Evolutionary conservation across 2,113 vertebrate genomes (phyloP).

Genomic region (Perca fluviatilis): DNA sequence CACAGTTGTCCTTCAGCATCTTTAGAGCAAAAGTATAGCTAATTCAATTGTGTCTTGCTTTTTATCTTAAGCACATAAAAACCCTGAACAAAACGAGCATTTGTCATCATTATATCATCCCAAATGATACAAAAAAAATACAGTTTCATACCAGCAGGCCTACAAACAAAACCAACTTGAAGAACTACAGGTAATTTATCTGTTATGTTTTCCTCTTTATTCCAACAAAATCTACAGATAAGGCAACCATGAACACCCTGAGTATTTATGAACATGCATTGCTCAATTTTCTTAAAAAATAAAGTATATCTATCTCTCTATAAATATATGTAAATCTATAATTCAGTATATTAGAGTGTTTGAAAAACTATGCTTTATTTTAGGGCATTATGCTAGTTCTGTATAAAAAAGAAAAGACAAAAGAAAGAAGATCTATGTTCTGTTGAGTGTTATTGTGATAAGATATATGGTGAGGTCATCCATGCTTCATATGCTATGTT

Average conservation of each 20-base stretch:
- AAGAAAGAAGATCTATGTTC: slow-evolving; percentile 53
- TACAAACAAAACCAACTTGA: neutral
- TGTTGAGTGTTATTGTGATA: slow-evolving; percentile 69
- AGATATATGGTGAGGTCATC: slow-evolving; percentile 49
- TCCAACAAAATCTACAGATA: slow-evolving; percentile 14
- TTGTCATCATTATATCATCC: neutral
- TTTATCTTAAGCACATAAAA: neutral
- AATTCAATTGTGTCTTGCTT: neutral
- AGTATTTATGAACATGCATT: slow-evolving; percentile 60
- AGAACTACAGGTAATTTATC: slow-evolving; percentile 14
- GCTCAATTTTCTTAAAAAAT: slow-evolving; percentile 58
- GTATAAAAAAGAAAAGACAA: slow-evolving; percentile 61
- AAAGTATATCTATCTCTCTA: slow-evolving; percentile 61
- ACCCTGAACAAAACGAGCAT: slow-evolving; percentile 6
- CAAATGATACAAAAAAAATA: neutral
- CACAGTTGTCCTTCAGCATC: slow-evolving; percentile 7
- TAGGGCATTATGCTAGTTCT: slow-evolving; percentile 76
- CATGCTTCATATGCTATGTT: slow-evolving; percentile 62
- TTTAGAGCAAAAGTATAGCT: neutral
- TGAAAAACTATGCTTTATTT: slow-evolving; percentile 83
- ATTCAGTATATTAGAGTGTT: slow-evolving; percentile 74
- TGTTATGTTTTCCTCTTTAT: neutral
- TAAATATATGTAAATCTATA: slow-evolving; percentile 78
- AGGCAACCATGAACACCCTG: slow-evolving; percentile 33
- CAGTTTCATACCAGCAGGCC: slow-evolving; percentile 1